Conservation (phyloP, 2,113 vertebrate genomes). For the Solea senegalensis region DNA sequence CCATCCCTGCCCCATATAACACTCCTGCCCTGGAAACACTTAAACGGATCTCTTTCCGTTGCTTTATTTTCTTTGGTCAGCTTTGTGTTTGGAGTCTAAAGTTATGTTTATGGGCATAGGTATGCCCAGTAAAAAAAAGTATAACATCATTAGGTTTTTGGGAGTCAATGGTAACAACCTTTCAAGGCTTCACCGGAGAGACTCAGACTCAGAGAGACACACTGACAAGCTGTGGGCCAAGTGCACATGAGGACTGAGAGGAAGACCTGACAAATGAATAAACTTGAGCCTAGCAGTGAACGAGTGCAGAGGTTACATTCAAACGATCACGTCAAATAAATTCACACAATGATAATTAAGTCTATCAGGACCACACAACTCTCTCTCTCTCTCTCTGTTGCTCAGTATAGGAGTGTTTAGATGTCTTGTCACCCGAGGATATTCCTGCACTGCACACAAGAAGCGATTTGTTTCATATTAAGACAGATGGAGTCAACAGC, state of each 20-base stretch:
- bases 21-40: conserved; percentile 67
- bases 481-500: too few relatives aligned
- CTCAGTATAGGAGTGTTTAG: too few relatives aligned
- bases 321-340: too few relatives aligned
- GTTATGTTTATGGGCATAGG: conserved; percentile 64
- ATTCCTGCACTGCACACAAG: too few relatives aligned
- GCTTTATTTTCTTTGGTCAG: conserved; percentile 71
- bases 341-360: too few relatives aligned
- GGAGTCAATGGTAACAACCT: conserved; percentile 40
- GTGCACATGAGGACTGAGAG: conserved; percentile 43
- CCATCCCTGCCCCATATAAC: conserved; percentile 42
- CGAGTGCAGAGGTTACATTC: conserved; percentile 38
- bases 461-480: too few relatives aligned
- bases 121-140: conserved; percentile 38
- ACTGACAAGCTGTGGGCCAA: conserved; percentile 54
- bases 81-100: conserved; percentile 53
- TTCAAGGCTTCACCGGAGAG: conserved; percentile 4
- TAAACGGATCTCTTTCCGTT: conserved; percentile 49
- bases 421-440: too few relatives aligned
- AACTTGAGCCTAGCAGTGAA: conserved; percentile 32
- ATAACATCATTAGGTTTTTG: conserved; percentile 46
- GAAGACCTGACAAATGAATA: conserved; percentile 15
- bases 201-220: conserved; percentile 42
- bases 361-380: too few relatives aligned
- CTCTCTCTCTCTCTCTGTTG: too few relatives aligned